Evolutionary conservation across 1,140 invertebrate species (phyloP), one percentile per base, ranked within the genome.

Genomic region (Cheumatopsyche charites): DNA sequence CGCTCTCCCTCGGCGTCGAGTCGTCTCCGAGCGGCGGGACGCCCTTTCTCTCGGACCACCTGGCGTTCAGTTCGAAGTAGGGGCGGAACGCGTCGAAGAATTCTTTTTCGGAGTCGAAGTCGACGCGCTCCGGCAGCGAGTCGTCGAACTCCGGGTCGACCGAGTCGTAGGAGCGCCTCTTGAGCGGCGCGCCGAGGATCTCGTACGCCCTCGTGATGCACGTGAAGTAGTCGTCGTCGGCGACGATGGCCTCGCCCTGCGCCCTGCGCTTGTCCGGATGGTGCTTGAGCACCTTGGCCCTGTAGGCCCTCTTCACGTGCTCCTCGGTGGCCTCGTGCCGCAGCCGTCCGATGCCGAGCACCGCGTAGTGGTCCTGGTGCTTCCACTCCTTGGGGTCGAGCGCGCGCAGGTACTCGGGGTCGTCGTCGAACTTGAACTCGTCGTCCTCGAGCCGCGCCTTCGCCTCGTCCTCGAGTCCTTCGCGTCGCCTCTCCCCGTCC

Each of bases 361-460:
- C 95, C 58, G 91, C 91, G 84, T 98, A 99, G 83, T 98, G 96
- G 81, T 98, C 97, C 86, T 98, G 96, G 78, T 95, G 90, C 86
- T 97, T 98, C 95, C 96, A 98, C 78, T 97, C 91, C 80, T 94
- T 96, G n/a, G 96, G 96, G 84, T 98, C 94, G 65, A 98, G 85
- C 36, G 92, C 94, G 74, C 93, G 87, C 21, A 98, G 84, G 79
- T 94, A 96, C 66, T 89, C 87, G 3, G 95, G 88, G 83, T 98
- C 91, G 75, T 94, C 92, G 76, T 94, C 92, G 73, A 91, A 88
- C 15, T 86, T 81, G 66, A 87, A 29, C 79, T 79, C 73, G 42
- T 45, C 42, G 15, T 6, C n/a, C n/a, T n/a, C n/a, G 23, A 43
- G 7, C 36, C 5, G 11, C n/a, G 29, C 26, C 29, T 19, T n/a